Conservation (phyloP, 1,140 invertebrate genomes). For the Drosophila truncata region DNA sequence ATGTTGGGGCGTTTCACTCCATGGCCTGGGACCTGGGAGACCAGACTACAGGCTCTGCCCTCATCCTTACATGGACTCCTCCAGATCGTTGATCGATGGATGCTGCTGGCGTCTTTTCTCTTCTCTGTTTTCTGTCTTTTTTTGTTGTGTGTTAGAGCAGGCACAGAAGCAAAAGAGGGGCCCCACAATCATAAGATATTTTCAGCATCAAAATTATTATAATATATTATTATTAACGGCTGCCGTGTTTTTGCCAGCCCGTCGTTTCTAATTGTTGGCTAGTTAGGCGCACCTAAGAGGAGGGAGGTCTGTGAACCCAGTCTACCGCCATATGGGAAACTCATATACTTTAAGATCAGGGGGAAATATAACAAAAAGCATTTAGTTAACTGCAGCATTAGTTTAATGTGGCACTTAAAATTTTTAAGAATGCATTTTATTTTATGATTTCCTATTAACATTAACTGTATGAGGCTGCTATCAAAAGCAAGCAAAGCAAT, state of each 20-base stretch:
- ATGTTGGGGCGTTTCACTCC: slow-evolving; percentile 69
- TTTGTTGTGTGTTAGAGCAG: slow-evolving; percentile 57
- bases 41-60: slow-evolving; percentile 21
- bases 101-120: slow-evolving; percentile 58
- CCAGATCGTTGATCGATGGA: slow-evolving; percentile 70
- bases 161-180: slow-evolving; percentile 23
- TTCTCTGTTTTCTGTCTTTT: slow-evolving; percentile 24
- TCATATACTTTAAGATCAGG: neutral
- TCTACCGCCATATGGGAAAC: neutral
- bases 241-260: slow-evolving; percentile 55
- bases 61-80: slow-evolving; percentile 17
- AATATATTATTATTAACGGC: slow-evolving; percentile 85
- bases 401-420: slow-evolving; percentile 8
- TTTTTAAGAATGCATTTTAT: slow-evolving; percentile 3
- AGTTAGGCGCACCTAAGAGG: slow-evolving; percentile 29
- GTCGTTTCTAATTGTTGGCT: slow-evolving; percentile 42
- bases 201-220: slow-evolving; percentile 85
- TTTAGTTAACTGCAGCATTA: slow-evolving; percentile 2
- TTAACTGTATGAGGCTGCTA: neutral
- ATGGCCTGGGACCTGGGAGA: slow-evolving; percentile 33
- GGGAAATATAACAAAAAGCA: slow-evolving; percentile 13
- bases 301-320: slow-evolving; percentile 56
- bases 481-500: neutral
- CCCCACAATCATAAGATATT: slow-evolving; percentile 78
- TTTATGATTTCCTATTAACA: neutral